phyloP scores from a whole-genome alignment of 2,113 vertebrate genomes.

The Plecturocebus donacophilus region DNA sequence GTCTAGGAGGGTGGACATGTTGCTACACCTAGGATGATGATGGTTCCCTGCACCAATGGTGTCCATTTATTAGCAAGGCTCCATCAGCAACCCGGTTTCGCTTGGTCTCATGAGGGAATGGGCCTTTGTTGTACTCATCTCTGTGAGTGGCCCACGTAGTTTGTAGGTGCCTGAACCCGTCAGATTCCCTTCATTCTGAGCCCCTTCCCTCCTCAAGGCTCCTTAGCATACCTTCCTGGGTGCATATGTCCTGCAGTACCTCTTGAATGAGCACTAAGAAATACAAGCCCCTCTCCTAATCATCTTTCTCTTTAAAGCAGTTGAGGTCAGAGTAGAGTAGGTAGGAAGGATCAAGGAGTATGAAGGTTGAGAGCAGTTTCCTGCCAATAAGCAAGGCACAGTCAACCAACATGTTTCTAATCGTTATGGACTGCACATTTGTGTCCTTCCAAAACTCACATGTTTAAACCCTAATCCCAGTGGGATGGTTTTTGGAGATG shows the following conservation, averaged over 20 bases:
- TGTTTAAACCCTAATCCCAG: not conserved
- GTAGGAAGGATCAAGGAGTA: not conserved
- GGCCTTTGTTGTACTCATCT: not conserved
- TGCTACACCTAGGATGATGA: fast-evolving
- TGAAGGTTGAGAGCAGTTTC: not conserved
- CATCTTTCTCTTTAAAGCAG: not conserved
- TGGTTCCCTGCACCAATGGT: too few relatives aligned
- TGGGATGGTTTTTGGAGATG: not conserved
- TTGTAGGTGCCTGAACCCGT: not conserved
- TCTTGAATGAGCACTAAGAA: not conserved
- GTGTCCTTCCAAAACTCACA: not conserved
- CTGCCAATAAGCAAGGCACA: not conserved
- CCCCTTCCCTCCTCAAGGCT: not conserved
- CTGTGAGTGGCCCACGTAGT: not conserved
- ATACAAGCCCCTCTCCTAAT: not conserved
- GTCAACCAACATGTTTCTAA: not conserved
- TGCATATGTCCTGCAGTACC: not conserved
- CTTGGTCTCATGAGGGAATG: not conserved
- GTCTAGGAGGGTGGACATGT: not conserved
- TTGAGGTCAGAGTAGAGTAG: not conserved
- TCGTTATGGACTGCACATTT: not conserved
- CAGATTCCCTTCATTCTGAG: not conserved
- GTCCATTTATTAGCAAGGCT: too few relatives aligned
- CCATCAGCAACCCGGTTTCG: not conserved
- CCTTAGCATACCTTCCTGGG: not conserved